These are phyloP conservation scores for Epicampocera succincta DNA, from an alignment of 2,888 invertebrate species.

Conservation along the genomic window DNA sequence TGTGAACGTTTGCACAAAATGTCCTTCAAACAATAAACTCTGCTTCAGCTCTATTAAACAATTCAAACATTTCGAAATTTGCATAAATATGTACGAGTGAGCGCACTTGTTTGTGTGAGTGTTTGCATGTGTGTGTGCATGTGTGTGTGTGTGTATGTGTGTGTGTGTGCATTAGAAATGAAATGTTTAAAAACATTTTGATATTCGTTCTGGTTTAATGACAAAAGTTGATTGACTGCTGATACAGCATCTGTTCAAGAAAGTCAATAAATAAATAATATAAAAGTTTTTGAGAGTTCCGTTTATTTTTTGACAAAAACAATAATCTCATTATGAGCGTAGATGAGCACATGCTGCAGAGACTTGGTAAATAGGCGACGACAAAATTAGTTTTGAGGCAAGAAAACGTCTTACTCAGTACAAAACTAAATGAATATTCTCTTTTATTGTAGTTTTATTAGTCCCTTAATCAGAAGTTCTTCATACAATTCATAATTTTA, in stretches of 20 bases:
- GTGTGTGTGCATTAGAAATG: background rate
- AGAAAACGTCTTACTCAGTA: too few relatives aligned
- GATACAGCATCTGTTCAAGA: conserved; percentile 8
- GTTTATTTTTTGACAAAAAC: too few relatives aligned
- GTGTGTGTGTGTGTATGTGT: background rate
- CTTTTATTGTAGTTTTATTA: too few relatives aligned
- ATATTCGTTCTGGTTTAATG: background rate
- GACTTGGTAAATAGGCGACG: too few relatives aligned
- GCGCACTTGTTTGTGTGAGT: background rate
- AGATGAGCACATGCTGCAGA: too few relatives aligned
- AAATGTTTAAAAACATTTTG: background rate
- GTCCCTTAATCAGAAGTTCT: too few relatives aligned
- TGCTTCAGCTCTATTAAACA: conserved; percentile 15
- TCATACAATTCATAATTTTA: too few relatives aligned
- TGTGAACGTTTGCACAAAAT: background rate
- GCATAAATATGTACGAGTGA: background rate
- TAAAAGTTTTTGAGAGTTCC: background rate
- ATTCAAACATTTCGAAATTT: background rate
- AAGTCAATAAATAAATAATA: conserved; percentile 16
- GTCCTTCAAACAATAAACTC: background rate
- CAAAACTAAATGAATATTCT: too few relatives aligned
- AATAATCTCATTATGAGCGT: too few relatives aligned
- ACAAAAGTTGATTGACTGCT: conserved; percentile 24
- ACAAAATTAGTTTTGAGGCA: too few relatives aligned
- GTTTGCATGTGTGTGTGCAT: background rate